phyloP scores from a whole-genome alignment of 2,888 invertebrate species.

The Petrophora chlorosata region DNA sequence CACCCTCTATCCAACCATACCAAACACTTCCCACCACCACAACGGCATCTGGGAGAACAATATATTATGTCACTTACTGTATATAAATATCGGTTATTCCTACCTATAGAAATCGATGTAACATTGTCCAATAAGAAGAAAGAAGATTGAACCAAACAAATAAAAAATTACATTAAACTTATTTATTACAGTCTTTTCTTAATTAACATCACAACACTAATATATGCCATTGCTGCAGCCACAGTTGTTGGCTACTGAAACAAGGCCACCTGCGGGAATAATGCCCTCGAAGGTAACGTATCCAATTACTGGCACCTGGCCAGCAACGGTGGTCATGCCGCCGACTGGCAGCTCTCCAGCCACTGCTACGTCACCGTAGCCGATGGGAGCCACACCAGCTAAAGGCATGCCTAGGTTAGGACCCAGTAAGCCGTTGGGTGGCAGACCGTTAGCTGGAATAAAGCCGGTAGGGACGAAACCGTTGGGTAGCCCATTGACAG shows the following conservation, averaged over 20 bases:
- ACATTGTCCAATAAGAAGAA: too few relatives aligned
- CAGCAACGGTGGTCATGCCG: slow-evolving; percentile 60
- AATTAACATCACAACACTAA: background rate
- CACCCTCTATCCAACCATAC: too few relatives aligned
- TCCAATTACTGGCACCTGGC: slow-evolving; percentile 71
- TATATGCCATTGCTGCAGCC: slow-evolving; percentile 38
- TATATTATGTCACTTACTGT: too few relatives aligned
- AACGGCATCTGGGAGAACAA: too few relatives aligned
- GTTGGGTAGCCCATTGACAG: slow-evolving; percentile 24
- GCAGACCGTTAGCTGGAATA: slow-evolving; percentile 25
- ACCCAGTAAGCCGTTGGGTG: slow-evolving; percentile 27
- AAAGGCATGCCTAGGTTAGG: slow-evolving; percentile 3
- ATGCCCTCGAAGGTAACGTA: slow-evolving; percentile 71
- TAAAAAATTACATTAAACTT: slow-evolving; percentile 11
- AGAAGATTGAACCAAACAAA: too few relatives aligned
- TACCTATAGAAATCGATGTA: too few relatives aligned
- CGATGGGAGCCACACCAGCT: slow-evolving; percentile 34
- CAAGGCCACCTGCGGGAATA: slow-evolving; percentile 67
- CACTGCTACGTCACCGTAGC: slow-evolving; percentile 60
- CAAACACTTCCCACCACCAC: too few relatives aligned
- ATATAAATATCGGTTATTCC: too few relatives aligned
- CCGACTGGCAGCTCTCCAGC: slow-evolving; percentile 63
- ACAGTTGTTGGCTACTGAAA: slow-evolving; percentile 60
- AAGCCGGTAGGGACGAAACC: slow-evolving; percentile 37
- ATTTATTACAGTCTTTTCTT: slow-evolving; percentile 15